These are phyloP conservation scores for Boulengerochromis microlepis DNA, from an alignment of 2,113 vertebrate genomes.

Conservation along the genomic window DNA sequence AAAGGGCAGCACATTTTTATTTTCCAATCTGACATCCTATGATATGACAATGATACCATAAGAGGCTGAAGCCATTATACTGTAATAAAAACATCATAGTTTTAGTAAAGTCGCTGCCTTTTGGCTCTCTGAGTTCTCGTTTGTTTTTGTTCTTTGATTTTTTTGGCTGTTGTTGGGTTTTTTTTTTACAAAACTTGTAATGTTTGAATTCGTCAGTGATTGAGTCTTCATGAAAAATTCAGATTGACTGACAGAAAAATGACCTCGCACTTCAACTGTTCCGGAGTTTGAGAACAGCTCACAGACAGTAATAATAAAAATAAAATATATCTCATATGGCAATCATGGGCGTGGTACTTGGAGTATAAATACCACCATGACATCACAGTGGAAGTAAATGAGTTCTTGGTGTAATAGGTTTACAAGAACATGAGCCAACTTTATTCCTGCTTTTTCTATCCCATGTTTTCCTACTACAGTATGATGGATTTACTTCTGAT, in stretches of 20 bases:
- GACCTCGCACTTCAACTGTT: background rate
- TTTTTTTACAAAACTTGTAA: background rate
- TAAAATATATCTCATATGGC: background rate
- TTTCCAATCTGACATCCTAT: background rate
- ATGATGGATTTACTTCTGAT: background rate
- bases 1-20: background rate
- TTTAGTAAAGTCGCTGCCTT: background rate
- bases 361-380: background rate
- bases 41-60: background rate
- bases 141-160: background rate
- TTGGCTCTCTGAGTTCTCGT: background rate
- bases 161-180: background rate
- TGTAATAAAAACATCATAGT: background rate
- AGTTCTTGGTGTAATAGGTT: background rate
- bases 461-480: background rate
- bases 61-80: background rate
- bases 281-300: background rate
- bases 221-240: background rate
- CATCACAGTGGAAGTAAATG: background rate
- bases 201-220: background rate
- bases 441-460: background rate
- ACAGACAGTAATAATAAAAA: background rate
- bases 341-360: background rate
- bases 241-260: background rate
- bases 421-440: background rate